phyloP scores from a whole-genome alignment of 2,113 vertebrate species.

The Proteles cristata region DNA sequence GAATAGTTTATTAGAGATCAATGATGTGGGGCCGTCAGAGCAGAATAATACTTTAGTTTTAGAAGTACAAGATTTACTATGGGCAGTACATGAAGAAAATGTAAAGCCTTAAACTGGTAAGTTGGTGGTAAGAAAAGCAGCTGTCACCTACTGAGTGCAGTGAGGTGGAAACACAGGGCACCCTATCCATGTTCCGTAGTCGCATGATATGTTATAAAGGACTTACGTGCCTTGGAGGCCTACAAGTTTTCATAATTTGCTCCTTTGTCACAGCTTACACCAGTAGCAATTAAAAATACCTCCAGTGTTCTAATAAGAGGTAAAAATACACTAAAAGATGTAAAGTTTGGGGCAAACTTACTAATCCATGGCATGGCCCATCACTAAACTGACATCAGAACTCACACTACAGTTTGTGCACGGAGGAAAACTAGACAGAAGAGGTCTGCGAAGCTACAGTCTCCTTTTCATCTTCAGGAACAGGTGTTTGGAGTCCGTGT shows the following conservation, averaged over 20 bases:
- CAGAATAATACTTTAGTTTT: not conserved
- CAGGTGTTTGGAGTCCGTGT: not conserved
- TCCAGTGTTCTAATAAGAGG: not conserved
- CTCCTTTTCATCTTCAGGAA: not conserved
- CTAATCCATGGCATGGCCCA: not conserved
- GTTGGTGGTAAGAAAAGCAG: not conserved
- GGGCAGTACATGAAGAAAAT: not conserved
- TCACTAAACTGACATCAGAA: not conserved
- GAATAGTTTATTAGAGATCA: not conserved
- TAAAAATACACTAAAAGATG: not conserved
- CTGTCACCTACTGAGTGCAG: too few relatives aligned
- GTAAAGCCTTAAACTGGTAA: not conserved
- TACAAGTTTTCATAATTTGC: not conserved
- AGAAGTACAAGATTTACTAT: not conserved
- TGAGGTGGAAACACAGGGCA: rapidly evolving
- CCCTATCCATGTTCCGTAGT: not conserved
- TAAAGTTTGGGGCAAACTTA: not conserved
- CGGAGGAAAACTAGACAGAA: not conserved
- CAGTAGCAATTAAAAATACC: not conserved
- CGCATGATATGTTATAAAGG: not conserved
- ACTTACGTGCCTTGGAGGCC: not conserved
- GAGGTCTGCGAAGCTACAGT: not conserved
- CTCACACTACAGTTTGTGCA: not conserved
- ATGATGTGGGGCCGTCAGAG: not conserved
- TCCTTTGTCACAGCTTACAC: not conserved